phyloP scores from a whole-genome alignment of 1,140 invertebrate genomes.

The Steinernema feltiae region DNA sequence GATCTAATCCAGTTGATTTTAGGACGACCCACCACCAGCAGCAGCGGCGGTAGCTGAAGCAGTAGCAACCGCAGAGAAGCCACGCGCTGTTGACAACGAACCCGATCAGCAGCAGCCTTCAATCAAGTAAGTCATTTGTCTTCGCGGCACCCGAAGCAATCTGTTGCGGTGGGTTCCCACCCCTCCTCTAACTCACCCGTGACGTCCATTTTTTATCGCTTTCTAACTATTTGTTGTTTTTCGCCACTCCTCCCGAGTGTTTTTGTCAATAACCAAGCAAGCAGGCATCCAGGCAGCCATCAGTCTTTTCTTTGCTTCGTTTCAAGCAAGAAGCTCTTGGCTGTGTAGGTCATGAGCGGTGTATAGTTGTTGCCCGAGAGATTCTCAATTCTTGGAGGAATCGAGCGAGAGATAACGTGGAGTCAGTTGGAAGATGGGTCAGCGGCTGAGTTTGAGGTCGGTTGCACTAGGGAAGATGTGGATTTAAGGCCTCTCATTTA shows the following conservation, averaged over 20 bases:
- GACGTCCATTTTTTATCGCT: not conserved
- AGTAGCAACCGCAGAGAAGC: too few species aligned
- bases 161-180: not conserved
- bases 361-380: not conserved
- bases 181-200: not conserved
- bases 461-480: too few species aligned
- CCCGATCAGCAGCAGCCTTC: too few species aligned
- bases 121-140: not conserved
- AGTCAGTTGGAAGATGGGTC: not conserved
- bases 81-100: too few species aligned
- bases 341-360: not conserved
- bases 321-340: not conserved
- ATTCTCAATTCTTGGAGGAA: not conserved
- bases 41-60: too few species aligned
- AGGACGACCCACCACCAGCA: not conserved
- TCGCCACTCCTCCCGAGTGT: not conserved
- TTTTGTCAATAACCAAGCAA: slow-evolving; percentile 5
- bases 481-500: too few species aligned
- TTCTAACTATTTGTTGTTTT: not conserved
- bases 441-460: not conserved
- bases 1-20: not conserved
- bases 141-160: not conserved
- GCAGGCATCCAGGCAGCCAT: too few species aligned
- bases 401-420: not conserved
- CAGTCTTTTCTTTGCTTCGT: not conserved